Evolutionary conservation across 2,113 vertebrate species (phyloP).

Genomic region (Myanophis thanlyinensis): DNA sequence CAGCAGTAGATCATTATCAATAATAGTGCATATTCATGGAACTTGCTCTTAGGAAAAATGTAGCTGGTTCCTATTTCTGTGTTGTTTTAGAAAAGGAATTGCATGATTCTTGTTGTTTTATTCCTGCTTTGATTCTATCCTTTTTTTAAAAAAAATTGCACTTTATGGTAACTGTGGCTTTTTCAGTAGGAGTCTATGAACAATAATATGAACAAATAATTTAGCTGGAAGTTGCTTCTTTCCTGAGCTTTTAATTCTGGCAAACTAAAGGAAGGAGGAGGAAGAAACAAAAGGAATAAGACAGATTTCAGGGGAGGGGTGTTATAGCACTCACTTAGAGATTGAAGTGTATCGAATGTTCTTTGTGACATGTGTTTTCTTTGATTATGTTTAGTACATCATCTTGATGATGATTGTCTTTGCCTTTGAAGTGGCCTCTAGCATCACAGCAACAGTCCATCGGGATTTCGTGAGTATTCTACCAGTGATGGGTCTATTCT

Average conservation of each 20-base stretch:
- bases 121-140: background rate
- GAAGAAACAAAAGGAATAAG: background rate
- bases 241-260: background rate
- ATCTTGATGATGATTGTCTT: slow-evolving; percentile 79
- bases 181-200: background rate
- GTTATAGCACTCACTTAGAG: background rate
- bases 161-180: background rate
- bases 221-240: background rate
- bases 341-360: background rate
- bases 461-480: slow-evolving; percentile 74
- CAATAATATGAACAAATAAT: background rate
- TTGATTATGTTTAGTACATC: slow-evolving; percentile 67
- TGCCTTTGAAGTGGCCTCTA: slow-evolving; percentile 79
- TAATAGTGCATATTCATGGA: background rate
- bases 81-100: background rate
- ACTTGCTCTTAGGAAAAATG: background rate
- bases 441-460: slow-evolving; percentile 75
- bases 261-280: background rate
- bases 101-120: background rate
- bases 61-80: background rate
- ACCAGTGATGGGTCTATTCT: background rate
- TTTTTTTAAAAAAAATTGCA: background rate
- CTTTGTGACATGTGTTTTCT: background rate
- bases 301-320: background rate
- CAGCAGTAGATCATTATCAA: background rate